These are phyloP conservation scores for Athene cunicularia DNA, from an alignment of 2,113 vertebrate species.

Conservation along the genomic window DNA sequence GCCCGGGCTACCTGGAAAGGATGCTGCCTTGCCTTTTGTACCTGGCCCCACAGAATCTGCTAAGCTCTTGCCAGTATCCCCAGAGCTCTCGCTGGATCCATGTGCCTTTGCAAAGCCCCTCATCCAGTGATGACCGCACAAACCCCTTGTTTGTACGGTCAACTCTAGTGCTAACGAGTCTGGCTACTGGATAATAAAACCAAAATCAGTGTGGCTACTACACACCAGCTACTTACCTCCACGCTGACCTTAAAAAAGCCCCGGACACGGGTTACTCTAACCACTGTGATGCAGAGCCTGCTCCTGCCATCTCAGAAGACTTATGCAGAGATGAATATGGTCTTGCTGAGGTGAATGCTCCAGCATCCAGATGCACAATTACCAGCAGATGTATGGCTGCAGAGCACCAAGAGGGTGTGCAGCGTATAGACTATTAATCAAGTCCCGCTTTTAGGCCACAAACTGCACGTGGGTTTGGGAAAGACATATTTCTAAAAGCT, in stretches of 20 bases:
- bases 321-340: not conserved
- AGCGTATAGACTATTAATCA: constrained; percentile 31
- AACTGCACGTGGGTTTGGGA: constrained; percentile 5
- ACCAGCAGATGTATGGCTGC: not conserved
- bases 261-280: not conserved
- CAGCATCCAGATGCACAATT: not conserved
- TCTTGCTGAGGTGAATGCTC: not conserved
- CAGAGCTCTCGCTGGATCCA: not conserved
- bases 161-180: not conserved
- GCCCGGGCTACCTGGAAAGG: not conserved
- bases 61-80: not conserved
- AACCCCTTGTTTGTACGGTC: too few species aligned
- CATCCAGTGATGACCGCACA: too few species aligned
- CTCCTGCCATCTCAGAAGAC: not conserved
- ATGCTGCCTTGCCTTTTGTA: not conserved
- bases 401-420: not conserved
- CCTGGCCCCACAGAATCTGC: not conserved
- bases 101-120: accelerated
- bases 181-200: not conserved
- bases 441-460: constrained; percentile 47
- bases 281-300: not conserved
- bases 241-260: accelerated
- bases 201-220: not conserved
- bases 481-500: constrained; percentile 37
- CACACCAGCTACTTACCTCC: not conserved